Conservation (phyloP, 2,888 invertebrate species). For the Xestia ashworthii region DNA sequence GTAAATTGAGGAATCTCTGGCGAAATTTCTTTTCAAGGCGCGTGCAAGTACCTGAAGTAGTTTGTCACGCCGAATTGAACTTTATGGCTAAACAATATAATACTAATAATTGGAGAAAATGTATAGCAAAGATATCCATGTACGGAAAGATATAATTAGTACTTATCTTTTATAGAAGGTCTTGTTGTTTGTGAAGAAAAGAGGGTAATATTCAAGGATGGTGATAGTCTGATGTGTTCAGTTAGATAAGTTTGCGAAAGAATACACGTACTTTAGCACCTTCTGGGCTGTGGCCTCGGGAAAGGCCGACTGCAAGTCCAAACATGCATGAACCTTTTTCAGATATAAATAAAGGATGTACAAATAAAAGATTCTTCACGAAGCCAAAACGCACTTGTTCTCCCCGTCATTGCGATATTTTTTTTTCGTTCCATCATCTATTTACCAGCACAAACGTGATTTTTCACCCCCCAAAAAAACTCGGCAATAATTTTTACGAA, state of each 20-base stretch:
- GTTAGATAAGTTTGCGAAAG: slow-evolving; percentile 67
- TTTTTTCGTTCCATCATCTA: too few species aligned
- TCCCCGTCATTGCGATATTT: too few species aligned
- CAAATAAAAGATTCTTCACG: too few species aligned
- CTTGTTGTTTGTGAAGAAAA: slow-evolving; percentile 38
- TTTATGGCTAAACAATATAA: slow-evolving; percentile 49
- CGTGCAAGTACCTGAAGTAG: slow-evolving; percentile 65
- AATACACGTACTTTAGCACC: slow-evolving; percentile 53
- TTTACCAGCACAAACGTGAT: too few species aligned
- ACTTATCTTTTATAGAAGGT: slow-evolving; percentile 60
- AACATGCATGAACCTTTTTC: background rate
- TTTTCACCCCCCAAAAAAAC: too few species aligned
- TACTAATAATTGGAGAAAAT: slow-evolving; percentile 26
- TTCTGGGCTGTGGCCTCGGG: slow-evolving; percentile 42
- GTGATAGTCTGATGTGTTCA: slow-evolving; percentile 72
- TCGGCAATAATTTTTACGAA: too few species aligned
- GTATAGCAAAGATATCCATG: slow-evolving; percentile 14
- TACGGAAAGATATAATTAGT: slow-evolving; percentile 49
- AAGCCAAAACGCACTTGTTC: too few species aligned
- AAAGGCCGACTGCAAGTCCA: background rate
- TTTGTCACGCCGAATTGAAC: slow-evolving; percentile 48
- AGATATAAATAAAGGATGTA: background rate
- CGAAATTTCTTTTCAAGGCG: slow-evolving; percentile 48
- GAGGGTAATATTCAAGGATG: slow-evolving; percentile 59
- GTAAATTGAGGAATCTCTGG: slow-evolving; percentile 32